Base-by-base conservation (phyloP, 2,888 invertebrate species). In the Craniophora ligustri region DNA sequence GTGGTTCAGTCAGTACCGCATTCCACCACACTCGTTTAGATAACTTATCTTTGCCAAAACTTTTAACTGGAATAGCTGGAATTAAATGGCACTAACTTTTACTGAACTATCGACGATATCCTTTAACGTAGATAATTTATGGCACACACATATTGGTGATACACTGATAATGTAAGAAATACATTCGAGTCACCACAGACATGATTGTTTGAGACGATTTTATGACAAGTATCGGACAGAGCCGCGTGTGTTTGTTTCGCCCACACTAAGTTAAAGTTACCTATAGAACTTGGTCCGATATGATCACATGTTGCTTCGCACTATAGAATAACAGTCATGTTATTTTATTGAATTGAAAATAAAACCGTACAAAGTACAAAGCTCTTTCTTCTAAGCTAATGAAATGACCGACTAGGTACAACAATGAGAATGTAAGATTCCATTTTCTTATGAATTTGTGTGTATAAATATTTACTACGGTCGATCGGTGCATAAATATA, bases 251-350 rank as follows among this genome's bases (percentile, higher is more conserved):
- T 34, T 18, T 18, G 46, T 11, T 23, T 34, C 62, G 42, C 67
- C 67, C 63, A 63, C 67, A 35, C 53, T 13, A 13, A 19, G n/a
- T 6, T 13, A 4, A n/a, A 41, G 45, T 67, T 28, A 51, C 61
- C 67, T 47, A 60, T 51, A 51, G 21, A 60, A 35, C 61, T 58
- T n/a, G 26, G 14, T 47, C 15, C 42, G 53, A 67, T 42, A 63
- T 46, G 46, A 61, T 51, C 53, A 46, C 67, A 67, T 14, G 41
- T 35, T 67, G 46, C 35, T 47, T 39, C 41, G 40, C 34, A 61
- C 58, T 40, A 60, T 32, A n/a, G 15, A 47, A 47, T 66, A 58
- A 58, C 61, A 44, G 66, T 61, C 32, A 26, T 26, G 18, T 55
- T 63, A 44, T 64, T 35, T 14, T 19, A 32, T 50, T 42, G 34